Evolutionary conservation across 23 tunicate species (phyloP), one percentile per base, ranked within the genome.

Genomic region (Botrylloides violaceus): DNA sequence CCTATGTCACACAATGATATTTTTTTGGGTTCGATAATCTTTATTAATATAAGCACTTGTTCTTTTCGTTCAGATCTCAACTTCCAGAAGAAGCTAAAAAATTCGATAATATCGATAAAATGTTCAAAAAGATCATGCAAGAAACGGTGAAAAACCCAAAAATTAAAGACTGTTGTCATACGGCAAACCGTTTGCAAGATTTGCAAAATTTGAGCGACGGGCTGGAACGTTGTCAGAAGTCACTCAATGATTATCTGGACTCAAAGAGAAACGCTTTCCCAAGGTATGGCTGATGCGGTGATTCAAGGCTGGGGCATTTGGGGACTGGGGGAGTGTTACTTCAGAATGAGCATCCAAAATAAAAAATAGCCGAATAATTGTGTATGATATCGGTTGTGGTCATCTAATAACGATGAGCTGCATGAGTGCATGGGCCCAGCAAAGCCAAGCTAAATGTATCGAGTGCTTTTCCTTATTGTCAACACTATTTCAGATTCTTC

Each of bases 211-310:
- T 92, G 0, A 76, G 83, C 68, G 94, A 93, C 39, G 98, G 98
- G 2, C 61, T 93, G 75, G 99, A 95, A 62, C 62, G 72, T 72
- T 87, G 95, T 59, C 99, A 95, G 72, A 95, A 95, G 47, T 81
- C 91, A 25, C 66, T 95, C 21, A 87, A 87, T 58, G 99, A 95
- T 71, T 95, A 95, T 71, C 76, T 95, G 43, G 99, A 95, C 63
- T 87, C 99, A 20, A 95, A 95, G 58, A 66, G 99, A 70, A 95
- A 87, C 75, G 99, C 96, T 0, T 95, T 95, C 61, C 99, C 99
- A 58, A 83, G 97, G 97, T 90, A 29, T 31, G 71, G 18, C 55
- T 12, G 55, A 12, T n/a, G n/a, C n/a, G n/a, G n/a, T n/a, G n/a
- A n/a, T n/a, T n/a, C n/a, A n/a, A n/a, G n/a, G n/a, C n/a, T n/a